Conservation (phyloP, 2,888 invertebrate genomes). For the Reticulitermes lucifugus region DNA sequence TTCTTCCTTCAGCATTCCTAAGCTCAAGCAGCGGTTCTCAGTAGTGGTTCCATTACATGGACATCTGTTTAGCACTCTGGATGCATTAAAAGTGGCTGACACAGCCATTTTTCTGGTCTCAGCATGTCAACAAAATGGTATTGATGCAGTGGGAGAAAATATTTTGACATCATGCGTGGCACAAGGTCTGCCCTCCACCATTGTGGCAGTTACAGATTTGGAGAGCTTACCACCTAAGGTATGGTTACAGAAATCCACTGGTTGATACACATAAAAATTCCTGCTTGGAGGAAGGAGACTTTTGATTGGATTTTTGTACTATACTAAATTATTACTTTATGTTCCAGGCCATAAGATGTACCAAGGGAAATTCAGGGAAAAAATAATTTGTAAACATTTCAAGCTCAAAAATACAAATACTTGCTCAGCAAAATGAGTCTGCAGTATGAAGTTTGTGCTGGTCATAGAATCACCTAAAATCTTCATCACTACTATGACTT, state of each 20-base stretch:
- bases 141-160: conserved; percentile 84
- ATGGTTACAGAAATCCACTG: background rate
- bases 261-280: too few relatives aligned
- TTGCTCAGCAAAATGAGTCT: too few relatives aligned
- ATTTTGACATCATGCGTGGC: conserved; percentile 82
- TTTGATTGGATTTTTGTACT: too few relatives aligned
- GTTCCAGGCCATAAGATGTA: too few relatives aligned
- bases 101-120: conserved; percentile 84
- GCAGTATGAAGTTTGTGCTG: too few relatives aligned
- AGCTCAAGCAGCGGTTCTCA: conserved; percentile 90
- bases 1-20: conserved; percentile 72
- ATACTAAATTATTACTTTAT: too few relatives aligned
- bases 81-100: conserved; percentile 89
- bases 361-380: too few relatives aligned
- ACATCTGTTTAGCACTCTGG: conserved; percentile 80
- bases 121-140: conserved; percentile 70
- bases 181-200: conserved; percentile 85
- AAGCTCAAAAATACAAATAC: too few relatives aligned
- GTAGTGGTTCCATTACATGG: conserved; percentile 80
- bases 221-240: conserved; percentile 78
- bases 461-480: too few relatives aligned
- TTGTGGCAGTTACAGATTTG: conserved; percentile 79
- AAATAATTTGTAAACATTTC: too few relatives aligned
- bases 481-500: too few relatives aligned
- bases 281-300: too few relatives aligned